Conservation (phyloP, 1,140 invertebrate species). For the Drosophila nebulosa region DNA sequence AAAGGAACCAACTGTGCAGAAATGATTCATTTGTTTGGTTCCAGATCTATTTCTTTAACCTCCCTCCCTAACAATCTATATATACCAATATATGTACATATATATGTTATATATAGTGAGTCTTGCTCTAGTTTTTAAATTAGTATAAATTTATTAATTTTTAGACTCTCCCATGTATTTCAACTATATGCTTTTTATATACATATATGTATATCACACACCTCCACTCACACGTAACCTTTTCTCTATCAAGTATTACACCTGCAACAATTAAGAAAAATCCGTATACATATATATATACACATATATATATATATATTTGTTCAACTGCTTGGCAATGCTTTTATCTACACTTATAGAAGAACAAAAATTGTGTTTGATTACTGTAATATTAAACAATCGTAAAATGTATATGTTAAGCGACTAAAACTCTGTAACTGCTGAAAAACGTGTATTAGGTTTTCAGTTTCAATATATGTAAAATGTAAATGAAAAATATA, state of each 20-base stretch:
- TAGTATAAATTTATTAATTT: slow-evolving; percentile 64
- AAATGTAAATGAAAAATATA: slow-evolving; percentile 63
- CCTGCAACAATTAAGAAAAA: slow-evolving; percentile 45
- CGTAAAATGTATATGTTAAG: slow-evolving; percentile 50
- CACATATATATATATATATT: slow-evolving; percentile 30
- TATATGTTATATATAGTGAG: slow-evolving; percentile 29
- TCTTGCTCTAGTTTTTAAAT: slow-evolving; percentile 47
- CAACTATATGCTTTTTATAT: slow-evolving; percentile 45
- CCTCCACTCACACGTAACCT: slow-evolving; percentile 17
- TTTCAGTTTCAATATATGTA: slow-evolving; percentile 62
- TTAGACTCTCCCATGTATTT: slow-evolving; percentile 41
- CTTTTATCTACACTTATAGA: slow-evolving; percentile 51
- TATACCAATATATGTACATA: slow-evolving; percentile 27
- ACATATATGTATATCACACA: slow-evolving; percentile 31
- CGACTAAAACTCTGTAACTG: slow-evolving; percentile 38
- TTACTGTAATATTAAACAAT: slow-evolving; percentile 26
- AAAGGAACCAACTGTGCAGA: slow-evolving; percentile 54
- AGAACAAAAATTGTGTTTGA: slow-evolving; percentile 25
- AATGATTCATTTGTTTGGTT: slow-evolving; percentile 50
- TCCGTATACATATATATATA: slow-evolving; percentile 24
- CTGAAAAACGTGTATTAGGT: slow-evolving; percentile 31
- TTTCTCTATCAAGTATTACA: slow-evolving; percentile 67
- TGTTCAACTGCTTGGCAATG: slow-evolving; percentile 64
- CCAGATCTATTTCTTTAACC: slow-evolving; percentile 39
- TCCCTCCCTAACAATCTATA: slow-evolving; percentile 51